Evolutionary conservation across 2,888 invertebrate genomes (phyloP).

Genomic region (Limenitis camilla): DNA sequence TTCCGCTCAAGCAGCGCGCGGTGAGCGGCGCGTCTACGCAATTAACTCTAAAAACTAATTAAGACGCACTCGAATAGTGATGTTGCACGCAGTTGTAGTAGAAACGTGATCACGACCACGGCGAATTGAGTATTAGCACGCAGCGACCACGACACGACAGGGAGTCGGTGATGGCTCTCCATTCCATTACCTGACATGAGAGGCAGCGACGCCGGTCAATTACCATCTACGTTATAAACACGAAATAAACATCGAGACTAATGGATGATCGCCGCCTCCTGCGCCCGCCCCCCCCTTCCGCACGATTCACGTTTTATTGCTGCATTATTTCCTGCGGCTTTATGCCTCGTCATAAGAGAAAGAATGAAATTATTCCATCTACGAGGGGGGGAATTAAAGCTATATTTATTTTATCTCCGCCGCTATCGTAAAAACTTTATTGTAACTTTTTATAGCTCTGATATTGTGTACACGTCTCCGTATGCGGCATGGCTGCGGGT

Average conservation of each 20-base stretch:
- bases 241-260: conserved; percentile 66
- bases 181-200: conserved; percentile 43
- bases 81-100: conserved; percentile 34
- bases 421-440: conserved; percentile 56
- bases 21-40: conserved; percentile 31
- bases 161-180: conserved; percentile 28
- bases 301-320: conserved; percentile 21
- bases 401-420: conserved; percentile 55
- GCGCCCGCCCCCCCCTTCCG: conserved; percentile 22
- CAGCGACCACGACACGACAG: too few relatives aligned
- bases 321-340: conserved; percentile 29
- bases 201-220: conserved; percentile 45
- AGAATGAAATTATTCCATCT: conserved; percentile 33
- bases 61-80: conserved; percentile 41
- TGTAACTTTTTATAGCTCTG: conserved; percentile 54
- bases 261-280: conserved; percentile 53
- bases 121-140: conserved; percentile 32
- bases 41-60: conserved; percentile 44
- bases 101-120: conserved; percentile 31
- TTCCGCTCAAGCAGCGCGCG: too few relatives aligned
- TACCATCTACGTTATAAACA: conserved; percentile 57
- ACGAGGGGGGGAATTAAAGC: conserved; percentile 41
- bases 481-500: background rate
- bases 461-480: conserved; percentile 39
- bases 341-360: conserved; percentile 33